A percentile compares a stretch with the other conserved stretches of the same genome.
phyloP scores from a whole-genome alignment of 2,797 vertebrate species.

The Lophotriccus pileatus region DNA sequence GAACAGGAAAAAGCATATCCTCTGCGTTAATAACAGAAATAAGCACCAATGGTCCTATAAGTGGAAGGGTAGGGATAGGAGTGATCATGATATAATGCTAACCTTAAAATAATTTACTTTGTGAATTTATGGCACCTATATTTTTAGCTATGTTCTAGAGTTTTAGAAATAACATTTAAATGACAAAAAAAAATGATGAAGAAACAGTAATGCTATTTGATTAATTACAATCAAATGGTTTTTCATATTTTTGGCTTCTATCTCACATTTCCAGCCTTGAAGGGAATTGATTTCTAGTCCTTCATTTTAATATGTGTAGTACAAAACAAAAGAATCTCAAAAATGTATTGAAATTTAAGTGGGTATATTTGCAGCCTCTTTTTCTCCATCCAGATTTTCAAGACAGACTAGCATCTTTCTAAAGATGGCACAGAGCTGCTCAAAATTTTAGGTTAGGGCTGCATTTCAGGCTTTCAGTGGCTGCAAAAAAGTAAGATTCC shows the following conservation, averaged over 20 bases:
- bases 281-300: not conserved
- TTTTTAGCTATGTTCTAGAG: not conserved
- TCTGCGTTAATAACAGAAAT: not conserved
- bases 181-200: not conserved
- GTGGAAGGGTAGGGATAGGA: not conserved
- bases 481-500: not conserved
- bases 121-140: not conserved
- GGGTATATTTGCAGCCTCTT: not conserved
- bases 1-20: not conserved
- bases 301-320: not conserved
- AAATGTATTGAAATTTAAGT: constrained; percentile 28
- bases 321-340: constrained; percentile 33
- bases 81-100: not conserved
- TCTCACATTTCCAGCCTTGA: not conserved
- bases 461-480: not conserved
- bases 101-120: not conserved
- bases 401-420: not conserved
- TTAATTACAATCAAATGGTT: not conserved
- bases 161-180: not conserved
- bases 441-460: not conserved
- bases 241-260: constrained; percentile 2
- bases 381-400: not conserved
- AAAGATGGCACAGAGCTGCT: not conserved
- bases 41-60: not conserved
- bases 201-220: not conserved